Evolutionary conservation across 2,113 vertebrate species (phyloP).

Genomic region (Pontoporia blainvillei): DNA sequence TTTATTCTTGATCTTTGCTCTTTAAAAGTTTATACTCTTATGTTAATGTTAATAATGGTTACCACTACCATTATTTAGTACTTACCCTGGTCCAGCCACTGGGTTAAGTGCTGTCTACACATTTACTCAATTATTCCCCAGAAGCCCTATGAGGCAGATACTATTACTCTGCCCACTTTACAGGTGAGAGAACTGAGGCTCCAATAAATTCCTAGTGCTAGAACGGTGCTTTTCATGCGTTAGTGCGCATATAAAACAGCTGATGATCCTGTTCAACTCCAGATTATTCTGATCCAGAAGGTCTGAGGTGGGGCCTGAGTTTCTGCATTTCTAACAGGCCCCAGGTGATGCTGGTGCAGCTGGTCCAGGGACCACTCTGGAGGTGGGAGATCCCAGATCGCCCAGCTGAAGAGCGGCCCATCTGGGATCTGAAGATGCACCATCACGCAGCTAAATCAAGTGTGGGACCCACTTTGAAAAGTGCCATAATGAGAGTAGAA

Average conservation of each 20-base stretch:
- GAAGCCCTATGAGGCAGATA: neutral
- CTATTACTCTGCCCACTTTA: neutral
- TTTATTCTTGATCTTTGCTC: neutral
- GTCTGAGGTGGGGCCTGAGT: neutral
- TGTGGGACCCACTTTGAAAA: neutral
- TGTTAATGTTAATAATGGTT: neutral
- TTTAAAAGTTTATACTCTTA: neutral
- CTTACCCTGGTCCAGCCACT: neutral
- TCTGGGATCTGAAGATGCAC: neutral
- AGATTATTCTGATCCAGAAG: neutral
- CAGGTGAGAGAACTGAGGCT: neutral
- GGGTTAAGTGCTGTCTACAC: neutral
- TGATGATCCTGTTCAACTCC: neutral
- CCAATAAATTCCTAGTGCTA: neutral
- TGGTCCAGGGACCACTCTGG: accelerated
- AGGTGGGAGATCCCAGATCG: neutral
- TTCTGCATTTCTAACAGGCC: neutral
- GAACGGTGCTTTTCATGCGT: neutral
- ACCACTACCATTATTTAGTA: neutral
- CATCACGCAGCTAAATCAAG: neutral
- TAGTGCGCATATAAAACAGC: accelerated
- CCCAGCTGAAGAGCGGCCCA: neutral
- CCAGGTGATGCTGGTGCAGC: neutral
- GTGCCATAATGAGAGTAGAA: neutral
- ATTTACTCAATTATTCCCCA: neutral